A percentile compares a stretch with the other conserved stretches of the same genome.
phyloP scores from a whole-genome alignment of 2,888 invertebrate species.

The Epinotia ramella region DNA sequence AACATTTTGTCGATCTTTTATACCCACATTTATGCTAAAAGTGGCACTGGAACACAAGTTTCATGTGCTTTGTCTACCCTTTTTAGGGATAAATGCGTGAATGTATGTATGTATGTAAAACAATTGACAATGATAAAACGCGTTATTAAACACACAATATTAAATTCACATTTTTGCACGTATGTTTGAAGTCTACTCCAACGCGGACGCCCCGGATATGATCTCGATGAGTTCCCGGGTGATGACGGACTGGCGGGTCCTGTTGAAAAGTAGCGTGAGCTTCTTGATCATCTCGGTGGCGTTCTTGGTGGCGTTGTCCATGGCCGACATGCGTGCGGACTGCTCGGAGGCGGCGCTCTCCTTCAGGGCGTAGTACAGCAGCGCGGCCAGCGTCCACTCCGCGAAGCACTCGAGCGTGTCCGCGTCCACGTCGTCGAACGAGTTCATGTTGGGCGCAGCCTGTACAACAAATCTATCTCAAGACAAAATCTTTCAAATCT shows the following conservation, averaged over 20 bases:
- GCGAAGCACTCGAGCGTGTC: constrained; percentile 88
- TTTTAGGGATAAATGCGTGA: too few relatives aligned
- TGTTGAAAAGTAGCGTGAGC: constrained; percentile 89
- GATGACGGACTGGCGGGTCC: constrained; percentile 93
- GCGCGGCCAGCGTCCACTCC: constrained; percentile 90
- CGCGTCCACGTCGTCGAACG: constrained; percentile 90
- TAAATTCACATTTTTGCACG: not conserved
- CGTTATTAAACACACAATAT: not conserved
- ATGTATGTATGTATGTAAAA: not conserved
- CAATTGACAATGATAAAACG: not conserved
- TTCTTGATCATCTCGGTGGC: constrained; percentile 93
- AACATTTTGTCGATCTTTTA: too few relatives aligned
- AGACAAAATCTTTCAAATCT: too few relatives aligned
- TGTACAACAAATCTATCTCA: not conserved
- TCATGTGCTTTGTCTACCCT: too few relatives aligned
- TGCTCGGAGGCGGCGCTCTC: constrained; percentile 91
- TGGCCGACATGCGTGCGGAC: constrained; percentile 92
- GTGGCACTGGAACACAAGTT: too few relatives aligned
- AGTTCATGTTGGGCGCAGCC: constrained; percentile 86
- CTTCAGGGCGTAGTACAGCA: constrained; percentile 90
- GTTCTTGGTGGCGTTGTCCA: constrained; percentile 94
- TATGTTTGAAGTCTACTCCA: constrained; percentile 72
- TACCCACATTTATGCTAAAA: too few relatives aligned
- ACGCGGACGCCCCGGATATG: constrained; percentile 94
- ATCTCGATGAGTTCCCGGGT: constrained; percentile 96